Evolutionary conservation across 2,888 invertebrate species (phyloP).

Genomic region (Acrocyrtus sp.): DNA sequence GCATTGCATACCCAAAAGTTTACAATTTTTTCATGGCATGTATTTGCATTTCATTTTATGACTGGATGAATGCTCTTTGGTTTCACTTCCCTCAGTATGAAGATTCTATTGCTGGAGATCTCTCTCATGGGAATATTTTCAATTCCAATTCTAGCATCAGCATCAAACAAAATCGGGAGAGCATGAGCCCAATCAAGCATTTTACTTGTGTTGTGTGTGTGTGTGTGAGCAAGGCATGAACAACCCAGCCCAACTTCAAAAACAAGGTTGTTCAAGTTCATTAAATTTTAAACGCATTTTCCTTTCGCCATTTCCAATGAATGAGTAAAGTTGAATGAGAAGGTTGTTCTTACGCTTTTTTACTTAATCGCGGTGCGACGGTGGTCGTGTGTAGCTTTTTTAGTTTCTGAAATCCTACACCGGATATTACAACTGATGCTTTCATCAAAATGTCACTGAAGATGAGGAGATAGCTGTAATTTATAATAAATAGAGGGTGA

Average conservation of each 20-base stretch:
- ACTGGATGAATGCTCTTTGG: background rate
- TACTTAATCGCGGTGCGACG: background rate
- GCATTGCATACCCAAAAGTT: slow-evolving; percentile 13
- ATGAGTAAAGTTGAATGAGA: no score
- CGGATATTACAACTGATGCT: slow-evolving; percentile 46
- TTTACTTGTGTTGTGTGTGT: no score
- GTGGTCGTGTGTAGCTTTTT: slow-evolving; percentile 18
- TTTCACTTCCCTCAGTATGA: background rate
- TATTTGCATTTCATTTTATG: no score
- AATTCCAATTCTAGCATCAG: background rate
- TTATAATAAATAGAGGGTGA: no score
- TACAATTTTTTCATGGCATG: no score
- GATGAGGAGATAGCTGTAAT: slow-evolving; percentile 7
- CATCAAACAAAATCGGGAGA: background rate
- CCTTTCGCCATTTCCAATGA: no score
- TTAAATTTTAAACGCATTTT: slow-evolving; percentile 47
- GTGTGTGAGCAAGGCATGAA: no score
- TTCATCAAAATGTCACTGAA: slow-evolving; percentile 37
- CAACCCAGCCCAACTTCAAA: background rate
- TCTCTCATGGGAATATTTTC: slow-evolving; percentile 32
- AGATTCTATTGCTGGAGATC: no score
- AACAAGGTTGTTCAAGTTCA: slow-evolving; percentile 41
- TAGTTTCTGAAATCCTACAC: slow-evolving; percentile 38
- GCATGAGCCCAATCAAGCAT: slow-evolving; percentile 9
- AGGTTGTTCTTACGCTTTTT: no score